Conservation (phyloP, 2,113 vertebrate species). For the Asarcornis scutulata region DNA sequence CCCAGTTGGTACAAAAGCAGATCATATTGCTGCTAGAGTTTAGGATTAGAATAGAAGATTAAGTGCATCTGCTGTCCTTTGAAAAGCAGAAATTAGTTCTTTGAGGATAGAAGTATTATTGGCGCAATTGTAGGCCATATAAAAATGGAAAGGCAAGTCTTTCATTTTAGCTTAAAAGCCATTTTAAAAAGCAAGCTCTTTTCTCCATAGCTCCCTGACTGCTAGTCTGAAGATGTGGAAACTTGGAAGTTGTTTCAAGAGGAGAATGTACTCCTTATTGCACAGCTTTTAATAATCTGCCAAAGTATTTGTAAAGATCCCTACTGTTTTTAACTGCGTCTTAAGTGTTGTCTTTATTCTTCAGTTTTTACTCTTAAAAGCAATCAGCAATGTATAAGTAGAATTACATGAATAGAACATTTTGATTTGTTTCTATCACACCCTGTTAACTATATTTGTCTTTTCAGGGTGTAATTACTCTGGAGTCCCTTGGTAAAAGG, state of each 20-base stretch:
- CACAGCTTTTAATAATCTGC: background rate
- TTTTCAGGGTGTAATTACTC: constrained; percentile 93
- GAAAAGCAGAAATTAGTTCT: background rate
- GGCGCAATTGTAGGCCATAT: background rate
- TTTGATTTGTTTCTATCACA: constrained; percentile 4
- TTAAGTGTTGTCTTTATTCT: background rate
- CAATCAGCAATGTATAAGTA: background rate
- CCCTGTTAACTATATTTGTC: constrained; percentile 40
- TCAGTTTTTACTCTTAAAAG: background rate
- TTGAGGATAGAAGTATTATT: background rate
- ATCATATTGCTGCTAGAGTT: background rate
- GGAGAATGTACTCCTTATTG: background rate
- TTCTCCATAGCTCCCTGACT: background rate
- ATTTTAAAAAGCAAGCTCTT: background rate
- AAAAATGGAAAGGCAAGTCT: background rate
- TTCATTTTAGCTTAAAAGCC: background rate
- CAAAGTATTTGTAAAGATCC: background rate
- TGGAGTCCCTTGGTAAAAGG: constrained; percentile 98
- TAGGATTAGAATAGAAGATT: constrained; percentile 1
- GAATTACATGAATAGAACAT: background rate
- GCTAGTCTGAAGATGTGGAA: background rate
- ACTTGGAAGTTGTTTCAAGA: background rate
- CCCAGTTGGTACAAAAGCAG: background rate
- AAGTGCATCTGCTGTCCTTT: constrained; percentile 25
- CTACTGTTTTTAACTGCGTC: background rate